phyloP scores from a whole-genome alignment of 2,888 invertebrate genomes.

The Conomelus anceps region DNA sequence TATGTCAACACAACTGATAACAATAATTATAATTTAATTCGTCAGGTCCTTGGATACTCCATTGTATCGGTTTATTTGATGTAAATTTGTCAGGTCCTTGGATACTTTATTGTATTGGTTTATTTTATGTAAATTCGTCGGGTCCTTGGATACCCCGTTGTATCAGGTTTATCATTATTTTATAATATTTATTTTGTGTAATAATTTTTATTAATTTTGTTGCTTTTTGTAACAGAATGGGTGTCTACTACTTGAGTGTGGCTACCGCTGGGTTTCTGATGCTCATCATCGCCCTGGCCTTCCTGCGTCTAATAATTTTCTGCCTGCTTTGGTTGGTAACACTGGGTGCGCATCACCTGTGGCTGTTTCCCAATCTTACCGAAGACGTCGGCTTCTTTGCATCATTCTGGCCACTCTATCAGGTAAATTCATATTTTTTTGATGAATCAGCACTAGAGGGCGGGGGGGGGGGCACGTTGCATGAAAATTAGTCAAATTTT shows the following conservation, averaged over 20 bases:
- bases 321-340: conserved; percentile 83
- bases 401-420: conserved; percentile 95
- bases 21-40: no score
- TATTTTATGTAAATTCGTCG: no score
- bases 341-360: conserved; percentile 85
- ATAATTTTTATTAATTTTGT: conserved; percentile 26
- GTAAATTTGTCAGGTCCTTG: no score
- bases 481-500: neutral
- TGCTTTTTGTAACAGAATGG: conserved; percentile 56
- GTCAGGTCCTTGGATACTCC: no score
- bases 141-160: conserved; percentile 12
- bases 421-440: no score
- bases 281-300: conserved; percentile 82
- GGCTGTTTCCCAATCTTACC: conserved; percentile 97
- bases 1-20: no score
- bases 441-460: no score
- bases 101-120: no score
- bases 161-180: conserved; percentile 18
- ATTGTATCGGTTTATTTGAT: no score
- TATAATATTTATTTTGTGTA: neutral
- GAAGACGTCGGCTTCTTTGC: conserved; percentile 99
- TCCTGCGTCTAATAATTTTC: conserved; percentile 85
- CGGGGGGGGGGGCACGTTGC: no score
- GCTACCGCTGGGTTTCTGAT: conserved; percentile 93
- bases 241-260: conserved; percentile 94